phyloP scores from a whole-genome alignment of 2,113 vertebrate genomes.

The Calyptommatus sinebrachiatus region DNA sequence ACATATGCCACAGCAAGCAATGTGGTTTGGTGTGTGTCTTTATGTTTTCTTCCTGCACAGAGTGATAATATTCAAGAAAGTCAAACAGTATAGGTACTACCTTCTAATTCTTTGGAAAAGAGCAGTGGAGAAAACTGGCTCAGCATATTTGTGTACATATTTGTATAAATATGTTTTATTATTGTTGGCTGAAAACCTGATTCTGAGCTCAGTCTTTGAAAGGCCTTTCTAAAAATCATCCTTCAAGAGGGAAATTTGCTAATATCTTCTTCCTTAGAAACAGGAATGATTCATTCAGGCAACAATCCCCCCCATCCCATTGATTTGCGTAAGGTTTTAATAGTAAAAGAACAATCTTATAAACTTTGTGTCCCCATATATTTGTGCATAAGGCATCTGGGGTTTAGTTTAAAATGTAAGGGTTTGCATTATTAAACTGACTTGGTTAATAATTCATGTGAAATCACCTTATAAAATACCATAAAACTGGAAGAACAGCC shows the following conservation, averaged over 20 bases:
- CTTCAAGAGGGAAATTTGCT: neutral
- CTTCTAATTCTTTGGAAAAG: neutral
- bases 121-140: neutral
- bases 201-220: neutral
- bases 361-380: neutral
- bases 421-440: slow-evolving; percentile 8
- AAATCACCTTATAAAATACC: slow-evolving; percentile 37
- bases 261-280: neutral
- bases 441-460: slow-evolving; percentile 57
- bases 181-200: slow-evolving; percentile 1
- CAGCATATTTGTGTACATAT: slow-evolving; percentile 6
- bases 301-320: neutral
- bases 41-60: too few species aligned
- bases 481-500: slow-evolving; percentile 28
- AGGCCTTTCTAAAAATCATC: neutral
- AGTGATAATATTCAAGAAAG: neutral
- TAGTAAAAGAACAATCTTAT: neutral
- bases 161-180: slow-evolving; percentile 18
- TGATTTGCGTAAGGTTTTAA: neutral
- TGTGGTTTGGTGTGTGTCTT: too few species aligned
- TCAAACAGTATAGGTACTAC: neutral
- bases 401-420: slow-evolving; percentile 4
- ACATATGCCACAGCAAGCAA: too few species aligned
- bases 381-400: neutral
- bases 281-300: neutral